Evolutionary conservation across 1,140 invertebrate genomes (phyloP).

Genomic region (Centruroides vittatus): DNA sequence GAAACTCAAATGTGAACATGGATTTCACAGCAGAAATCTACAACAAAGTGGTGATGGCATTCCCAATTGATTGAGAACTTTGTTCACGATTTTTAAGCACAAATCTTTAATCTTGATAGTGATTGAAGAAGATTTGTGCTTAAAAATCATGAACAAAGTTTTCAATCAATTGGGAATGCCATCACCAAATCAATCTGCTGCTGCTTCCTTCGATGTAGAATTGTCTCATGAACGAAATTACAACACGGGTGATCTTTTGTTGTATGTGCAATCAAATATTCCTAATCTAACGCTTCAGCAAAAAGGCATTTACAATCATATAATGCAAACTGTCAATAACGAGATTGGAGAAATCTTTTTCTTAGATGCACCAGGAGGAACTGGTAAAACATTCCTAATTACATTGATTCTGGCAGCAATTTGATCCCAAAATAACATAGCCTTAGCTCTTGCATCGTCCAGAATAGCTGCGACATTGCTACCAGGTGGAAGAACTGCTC

Average conservation of each 20-base stretch:
- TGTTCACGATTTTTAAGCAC: too few relatives aligned
- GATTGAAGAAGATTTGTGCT: conserved; percentile 6
- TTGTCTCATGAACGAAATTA: conserved; percentile 22
- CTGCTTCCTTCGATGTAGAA: conserved; percentile 8
- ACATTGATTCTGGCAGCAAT: neutral
- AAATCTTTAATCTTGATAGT: too few relatives aligned
- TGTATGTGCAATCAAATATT: conserved; percentile 22
- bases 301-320: neutral
- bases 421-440: neutral
- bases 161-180: conserved; percentile 8
- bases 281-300: neutral
- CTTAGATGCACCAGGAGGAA: neutral
- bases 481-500: conserved; percentile 8
- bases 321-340: conserved; percentile 1
- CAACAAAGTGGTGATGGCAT: too few relatives aligned
- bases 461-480: neutral
- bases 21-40: conserved; percentile 1
- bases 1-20: neutral
- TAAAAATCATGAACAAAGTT: conserved; percentile 7
- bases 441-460: neutral
- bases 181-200: conserved; percentile 10
- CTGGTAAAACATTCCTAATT: conserved; percentile 4
- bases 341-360: neutral
- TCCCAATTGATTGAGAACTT: too few relatives aligned
- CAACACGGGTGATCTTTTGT: conserved; percentile 23